phyloP scores from a whole-genome alignment of 2,888 invertebrate species.

The Mylabris sibirica region DNA sequence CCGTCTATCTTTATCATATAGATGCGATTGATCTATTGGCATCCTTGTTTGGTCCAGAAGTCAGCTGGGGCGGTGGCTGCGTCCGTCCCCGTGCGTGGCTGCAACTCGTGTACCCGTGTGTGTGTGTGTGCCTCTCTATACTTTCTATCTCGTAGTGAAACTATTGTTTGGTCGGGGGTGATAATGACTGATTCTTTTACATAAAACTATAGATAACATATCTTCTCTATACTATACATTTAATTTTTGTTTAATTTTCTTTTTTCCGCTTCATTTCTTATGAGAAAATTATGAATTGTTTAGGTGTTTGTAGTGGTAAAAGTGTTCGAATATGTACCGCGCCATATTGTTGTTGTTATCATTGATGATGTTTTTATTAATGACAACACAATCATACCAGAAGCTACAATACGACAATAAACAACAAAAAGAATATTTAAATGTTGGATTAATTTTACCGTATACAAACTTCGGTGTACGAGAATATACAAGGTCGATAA shows the following conservation, averaged over 20 bases:
- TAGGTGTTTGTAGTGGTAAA: slow-evolving; percentile 14
- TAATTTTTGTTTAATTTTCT: neutral
- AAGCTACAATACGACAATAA: slow-evolving; percentile 36
- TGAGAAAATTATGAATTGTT: slow-evolving; percentile 13
- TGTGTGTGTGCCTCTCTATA: neutral
- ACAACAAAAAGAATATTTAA: slow-evolving; percentile 54
- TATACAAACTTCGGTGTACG: slow-evolving; percentile 71
- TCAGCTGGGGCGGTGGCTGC: slow-evolving; percentile 65
- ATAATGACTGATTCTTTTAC: slow-evolving; percentile 19
- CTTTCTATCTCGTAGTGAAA: slow-evolving; percentile 37
- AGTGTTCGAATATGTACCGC: slow-evolving; percentile 39
- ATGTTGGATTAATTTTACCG: slow-evolving; percentile 69
- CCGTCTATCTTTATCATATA: slow-evolving; percentile 44
- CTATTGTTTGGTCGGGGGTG: slow-evolving; percentile 23
- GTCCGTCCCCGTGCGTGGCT: slow-evolving; percentile 54
- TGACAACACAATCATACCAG: slow-evolving; percentile 46
- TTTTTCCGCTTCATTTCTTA: neutral
- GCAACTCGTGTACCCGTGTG: slow-evolving; percentile 39
- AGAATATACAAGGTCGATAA: slow-evolving; percentile 72
- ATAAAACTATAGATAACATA: slow-evolving; percentile 8
- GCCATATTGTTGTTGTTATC: slow-evolving; percentile 40
- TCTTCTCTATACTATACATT: neutral
- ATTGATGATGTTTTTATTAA: slow-evolving; percentile 39
- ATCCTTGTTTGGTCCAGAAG: slow-evolving; percentile 58
- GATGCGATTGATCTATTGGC: slow-evolving; percentile 50